Evolutionary conservation across 2,888 invertebrate genomes (phyloP).

Genomic region (Anoncus sp.): DNA sequence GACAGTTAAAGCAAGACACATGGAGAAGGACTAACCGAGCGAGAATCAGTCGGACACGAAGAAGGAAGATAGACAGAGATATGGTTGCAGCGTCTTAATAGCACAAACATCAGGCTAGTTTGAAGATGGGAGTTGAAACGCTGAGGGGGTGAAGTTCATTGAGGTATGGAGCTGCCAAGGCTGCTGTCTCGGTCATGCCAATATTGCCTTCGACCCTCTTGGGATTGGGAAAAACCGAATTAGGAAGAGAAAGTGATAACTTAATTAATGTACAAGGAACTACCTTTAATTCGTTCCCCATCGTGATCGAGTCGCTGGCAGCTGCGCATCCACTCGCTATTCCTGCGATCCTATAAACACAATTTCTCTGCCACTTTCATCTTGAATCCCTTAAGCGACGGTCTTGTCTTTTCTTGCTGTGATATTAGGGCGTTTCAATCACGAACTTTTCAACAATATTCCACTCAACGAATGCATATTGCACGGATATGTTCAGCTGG

Average conservation of each 20-base stretch:
- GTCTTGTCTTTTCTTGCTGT: not conserved
- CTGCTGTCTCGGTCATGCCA: constrained; percentile 72
- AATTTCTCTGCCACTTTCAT: constrained; percentile 15
- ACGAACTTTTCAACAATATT: not conserved
- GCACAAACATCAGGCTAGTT: constrained; percentile 65
- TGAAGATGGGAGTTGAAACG: constrained; percentile 23
- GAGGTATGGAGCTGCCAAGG: constrained; percentile 46
- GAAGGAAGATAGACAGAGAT: constrained; percentile 59
- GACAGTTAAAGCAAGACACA: too few species aligned
- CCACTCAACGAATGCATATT: not conserved
- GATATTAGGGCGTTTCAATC: not conserved
- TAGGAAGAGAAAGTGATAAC: constrained; percentile 70
- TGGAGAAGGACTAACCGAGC: constrained; percentile 18
- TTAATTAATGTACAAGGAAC: constrained; percentile 74
- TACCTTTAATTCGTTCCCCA: constrained; percentile 67
- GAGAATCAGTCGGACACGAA: constrained; percentile 45
- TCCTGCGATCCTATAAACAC: not conserved
- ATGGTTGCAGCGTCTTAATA: constrained; percentile 74
- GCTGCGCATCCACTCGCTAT: constrained; percentile 21
- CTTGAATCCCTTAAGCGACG: constrained; percentile 28
- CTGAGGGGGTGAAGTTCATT: constrained; percentile 11
- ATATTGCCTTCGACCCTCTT: constrained; percentile 73
- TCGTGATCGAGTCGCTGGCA: constrained; percentile 40
- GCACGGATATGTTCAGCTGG: not conserved
- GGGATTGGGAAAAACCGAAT: constrained; percentile 14